These are phyloP conservation scores for Pollimyrus isidori DNA, from an alignment of 2,113 vertebrate genomes.

Conservation along the genomic window DNA sequence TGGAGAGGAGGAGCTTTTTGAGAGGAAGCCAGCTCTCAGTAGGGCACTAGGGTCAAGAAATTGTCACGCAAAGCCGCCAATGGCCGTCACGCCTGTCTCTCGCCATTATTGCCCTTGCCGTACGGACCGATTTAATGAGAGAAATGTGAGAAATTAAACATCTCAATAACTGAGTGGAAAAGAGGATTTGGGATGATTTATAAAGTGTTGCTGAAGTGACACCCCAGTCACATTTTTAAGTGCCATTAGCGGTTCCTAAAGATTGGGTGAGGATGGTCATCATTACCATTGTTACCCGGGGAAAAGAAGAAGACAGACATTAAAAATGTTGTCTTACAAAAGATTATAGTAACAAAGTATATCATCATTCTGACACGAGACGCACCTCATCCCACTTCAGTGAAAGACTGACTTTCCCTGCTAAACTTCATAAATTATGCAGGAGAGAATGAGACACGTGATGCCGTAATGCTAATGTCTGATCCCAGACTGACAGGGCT, in stretches of 20 bases:
- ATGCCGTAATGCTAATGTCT: background rate
- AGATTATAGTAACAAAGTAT: background rate
- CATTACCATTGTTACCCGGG: background rate
- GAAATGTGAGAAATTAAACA: constrained; percentile 20
- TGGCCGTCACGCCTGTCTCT: background rate
- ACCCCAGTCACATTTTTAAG: background rate
- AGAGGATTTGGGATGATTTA: background rate
- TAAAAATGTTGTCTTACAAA: background rate
- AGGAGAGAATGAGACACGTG: background rate
- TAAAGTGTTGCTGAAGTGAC: background rate
- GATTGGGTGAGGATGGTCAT: background rate
- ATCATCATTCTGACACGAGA: background rate
- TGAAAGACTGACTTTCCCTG: background rate
- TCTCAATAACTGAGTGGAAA: constrained; percentile 11
- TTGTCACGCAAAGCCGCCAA: background rate
- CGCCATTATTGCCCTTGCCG: background rate
- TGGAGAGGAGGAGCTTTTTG: background rate
- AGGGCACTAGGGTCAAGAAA: constrained; percentile 2
- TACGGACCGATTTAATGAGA: background rate
- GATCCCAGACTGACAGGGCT: background rate
- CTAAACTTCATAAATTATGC: background rate
- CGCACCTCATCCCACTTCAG: background rate
- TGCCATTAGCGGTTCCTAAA: background rate
- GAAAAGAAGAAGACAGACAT: background rate
- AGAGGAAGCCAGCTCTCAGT: background rate